Percentiles rank a stretch among this genome's conserved stretches.
Evolutionary conservation across 2,113 vertebrate species (phyloP).

Genomic region (Megatriorchis doriae): DNA sequence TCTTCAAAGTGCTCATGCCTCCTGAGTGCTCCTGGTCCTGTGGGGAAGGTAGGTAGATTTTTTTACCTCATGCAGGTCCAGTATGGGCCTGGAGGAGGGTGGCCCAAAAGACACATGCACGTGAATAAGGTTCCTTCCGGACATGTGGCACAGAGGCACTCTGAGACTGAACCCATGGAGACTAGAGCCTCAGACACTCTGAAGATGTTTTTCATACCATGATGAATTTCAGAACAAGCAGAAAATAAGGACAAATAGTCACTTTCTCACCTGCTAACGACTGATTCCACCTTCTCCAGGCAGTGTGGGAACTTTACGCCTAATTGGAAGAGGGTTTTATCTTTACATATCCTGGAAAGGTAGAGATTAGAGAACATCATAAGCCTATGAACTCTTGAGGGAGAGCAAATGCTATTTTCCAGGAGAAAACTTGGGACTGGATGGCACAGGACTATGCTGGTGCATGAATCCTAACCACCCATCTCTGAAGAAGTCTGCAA

Average conservation of each 20-base stretch:
- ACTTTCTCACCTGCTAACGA: slow-evolving; percentile 53
- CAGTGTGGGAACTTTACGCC: slow-evolving; percentile 27
- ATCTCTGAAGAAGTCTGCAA: neutral
- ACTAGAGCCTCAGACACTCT: neutral
- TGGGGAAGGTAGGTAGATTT: neutral
- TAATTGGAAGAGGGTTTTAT: slow-evolving; percentile 43
- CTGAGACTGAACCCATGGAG: neutral
- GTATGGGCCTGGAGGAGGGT: neutral
- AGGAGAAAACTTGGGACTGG: neutral
- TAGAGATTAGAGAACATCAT: neutral
- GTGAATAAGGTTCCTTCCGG: neutral
- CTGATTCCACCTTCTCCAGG: slow-evolving; percentile 16
- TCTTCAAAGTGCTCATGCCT: neutral
- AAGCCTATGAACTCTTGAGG: neutral
- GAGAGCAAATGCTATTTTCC: neutral
- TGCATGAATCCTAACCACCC: neutral
- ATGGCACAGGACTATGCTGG: neutral
- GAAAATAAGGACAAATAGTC: neutral
- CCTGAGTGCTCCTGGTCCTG: neutral
- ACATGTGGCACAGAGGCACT: neutral
- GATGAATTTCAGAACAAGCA: neutral
- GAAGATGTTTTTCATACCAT: neutral
- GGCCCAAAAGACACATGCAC: neutral
- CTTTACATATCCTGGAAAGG: slow-evolving; percentile 49
- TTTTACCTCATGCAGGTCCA: neutral